Conservation (phyloP, 37 sponge, comb jelly and placozoan species). For the Agelas oroides region DNA sequence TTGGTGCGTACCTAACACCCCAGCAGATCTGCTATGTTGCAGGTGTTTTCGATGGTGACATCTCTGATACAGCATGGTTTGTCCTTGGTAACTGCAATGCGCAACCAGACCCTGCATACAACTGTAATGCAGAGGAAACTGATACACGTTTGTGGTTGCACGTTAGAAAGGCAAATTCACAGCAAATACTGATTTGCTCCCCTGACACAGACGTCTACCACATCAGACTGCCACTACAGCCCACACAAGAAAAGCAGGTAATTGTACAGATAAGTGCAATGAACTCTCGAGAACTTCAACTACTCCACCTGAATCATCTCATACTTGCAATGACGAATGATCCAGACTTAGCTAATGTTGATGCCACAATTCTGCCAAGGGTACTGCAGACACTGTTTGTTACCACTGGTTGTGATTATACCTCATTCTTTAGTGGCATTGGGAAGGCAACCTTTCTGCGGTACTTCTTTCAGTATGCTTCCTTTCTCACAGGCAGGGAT, state of each 20-base stretch:
- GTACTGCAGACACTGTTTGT: conserved; percentile 7
- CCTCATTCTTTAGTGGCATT: conserved; percentile 7
- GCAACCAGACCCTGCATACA: conserved; percentile 27
- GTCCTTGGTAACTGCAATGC: background rate
- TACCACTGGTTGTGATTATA: conserved; percentile 27
- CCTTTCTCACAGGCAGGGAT: conserved; percentile 12
- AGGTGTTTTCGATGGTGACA: conserved; percentile 5
- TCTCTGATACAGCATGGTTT: conserved; percentile 16
- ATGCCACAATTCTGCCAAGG: background rate
- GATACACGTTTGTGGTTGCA: conserved; percentile 37
- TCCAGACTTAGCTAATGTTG: conserved; percentile 30
- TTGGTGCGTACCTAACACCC: background rate
- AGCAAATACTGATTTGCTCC: background rate
- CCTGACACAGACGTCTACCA: conserved; percentile 42
- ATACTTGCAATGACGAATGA: background rate
- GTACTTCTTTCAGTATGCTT: too few relatives aligned
- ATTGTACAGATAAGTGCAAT: conserved; percentile 12
- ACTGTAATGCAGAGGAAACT: conserved; percentile 31
- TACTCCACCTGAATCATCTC: background rate
- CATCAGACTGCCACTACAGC: conserved; percentile 18
- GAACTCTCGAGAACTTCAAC: background rate
- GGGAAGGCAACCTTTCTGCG: conserved; percentile 32
- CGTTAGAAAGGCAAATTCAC: background rate
- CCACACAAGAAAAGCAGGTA: background rate
- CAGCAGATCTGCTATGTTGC: background rate